Evolutionary conservation across 2,888 invertebrate genomes (phyloP).

Genomic region (Calameuta idolon): DNA sequence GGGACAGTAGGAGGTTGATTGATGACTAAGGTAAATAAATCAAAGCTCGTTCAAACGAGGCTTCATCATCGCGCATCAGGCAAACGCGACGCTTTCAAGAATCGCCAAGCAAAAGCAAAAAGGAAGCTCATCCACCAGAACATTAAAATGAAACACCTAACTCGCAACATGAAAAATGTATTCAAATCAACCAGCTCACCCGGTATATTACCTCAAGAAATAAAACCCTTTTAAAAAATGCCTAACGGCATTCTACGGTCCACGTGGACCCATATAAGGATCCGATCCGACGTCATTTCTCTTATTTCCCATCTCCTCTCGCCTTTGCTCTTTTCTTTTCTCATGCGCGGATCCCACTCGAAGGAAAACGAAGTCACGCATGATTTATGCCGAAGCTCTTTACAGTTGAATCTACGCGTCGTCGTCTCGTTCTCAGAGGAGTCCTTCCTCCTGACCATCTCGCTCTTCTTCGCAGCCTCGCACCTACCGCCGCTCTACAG

Average conservation of each 20-base stretch:
- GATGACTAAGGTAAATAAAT: conserved; percentile 46
- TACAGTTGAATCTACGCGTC: neutral
- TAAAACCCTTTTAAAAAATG: neutral
- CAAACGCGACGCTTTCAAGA: conserved; percentile 23
- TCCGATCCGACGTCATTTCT: neutral
- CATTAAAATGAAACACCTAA: neutral
- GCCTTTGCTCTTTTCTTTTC: neutral
- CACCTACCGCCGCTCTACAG: neutral
- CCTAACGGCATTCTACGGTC: neutral
- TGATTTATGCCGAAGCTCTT: conserved; percentile 41
- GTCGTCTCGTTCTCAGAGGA: neutral
- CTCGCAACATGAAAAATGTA: neutral
- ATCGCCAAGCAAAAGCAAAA: neutral
- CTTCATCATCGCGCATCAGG: conserved; percentile 37
- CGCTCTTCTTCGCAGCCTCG: neutral
- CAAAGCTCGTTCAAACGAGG: conserved; percentile 22
- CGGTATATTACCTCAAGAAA: neutral
- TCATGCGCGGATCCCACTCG: neutral
- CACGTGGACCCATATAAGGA: neutral
- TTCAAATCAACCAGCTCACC: neutral
- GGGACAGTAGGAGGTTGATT: conserved; percentile 31
- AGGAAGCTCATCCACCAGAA: neutral
- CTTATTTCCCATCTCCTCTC: neutral
- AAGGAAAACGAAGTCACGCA: conserved; percentile 35
- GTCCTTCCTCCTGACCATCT: neutral